phyloP scores from a whole-genome alignment of 1,140 invertebrate genomes.

The Caerostris extrusa region DNA sequence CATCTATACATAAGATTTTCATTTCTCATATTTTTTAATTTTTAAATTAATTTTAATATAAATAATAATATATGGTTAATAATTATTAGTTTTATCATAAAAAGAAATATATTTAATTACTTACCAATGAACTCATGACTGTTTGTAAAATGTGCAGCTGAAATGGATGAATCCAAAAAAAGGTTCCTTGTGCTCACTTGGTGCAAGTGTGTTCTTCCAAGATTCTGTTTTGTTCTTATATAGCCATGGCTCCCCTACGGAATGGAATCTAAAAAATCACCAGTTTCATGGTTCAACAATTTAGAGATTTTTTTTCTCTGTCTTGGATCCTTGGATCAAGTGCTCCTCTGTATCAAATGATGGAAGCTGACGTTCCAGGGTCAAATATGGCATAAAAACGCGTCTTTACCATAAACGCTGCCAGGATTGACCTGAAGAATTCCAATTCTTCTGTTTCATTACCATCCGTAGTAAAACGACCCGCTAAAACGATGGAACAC shows the following conservation, averaged over 20 bases:
- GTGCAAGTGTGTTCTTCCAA: neutral
- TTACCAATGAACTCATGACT: conserved; percentile 54
- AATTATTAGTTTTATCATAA: too few species aligned
- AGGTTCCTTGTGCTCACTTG: neutral
- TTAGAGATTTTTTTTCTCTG: conserved; percentile 2
- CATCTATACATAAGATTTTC: too few species aligned
- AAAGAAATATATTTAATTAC: neutral
- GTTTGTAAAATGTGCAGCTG: neutral
- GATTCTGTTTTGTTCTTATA: neutral
- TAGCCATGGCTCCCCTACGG: neutral
- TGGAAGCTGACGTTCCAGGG: conserved; percentile 62
- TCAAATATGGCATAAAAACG: conserved; percentile 47
- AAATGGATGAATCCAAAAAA: conserved; percentile 16
- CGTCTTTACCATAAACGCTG: conserved; percentile 56
- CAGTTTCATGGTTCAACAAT: conserved; percentile 64
- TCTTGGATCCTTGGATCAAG: neutral
- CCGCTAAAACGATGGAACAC: conserved; percentile 53
- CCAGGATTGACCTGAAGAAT: conserved; percentile 59
- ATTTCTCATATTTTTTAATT: too few species aligned
- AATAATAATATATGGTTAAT: too few species aligned
- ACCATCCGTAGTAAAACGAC: conserved; percentile 38
- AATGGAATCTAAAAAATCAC: conserved; percentile 36
- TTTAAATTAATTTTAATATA: too few species aligned
- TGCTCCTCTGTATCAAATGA: conserved; percentile 23
- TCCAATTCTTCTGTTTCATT: conserved; percentile 48